These are phyloP conservation scores for Syrmaticus mikado DNA, from an alignment of 2,113 vertebrate species.

Conservation along the genomic window DNA sequence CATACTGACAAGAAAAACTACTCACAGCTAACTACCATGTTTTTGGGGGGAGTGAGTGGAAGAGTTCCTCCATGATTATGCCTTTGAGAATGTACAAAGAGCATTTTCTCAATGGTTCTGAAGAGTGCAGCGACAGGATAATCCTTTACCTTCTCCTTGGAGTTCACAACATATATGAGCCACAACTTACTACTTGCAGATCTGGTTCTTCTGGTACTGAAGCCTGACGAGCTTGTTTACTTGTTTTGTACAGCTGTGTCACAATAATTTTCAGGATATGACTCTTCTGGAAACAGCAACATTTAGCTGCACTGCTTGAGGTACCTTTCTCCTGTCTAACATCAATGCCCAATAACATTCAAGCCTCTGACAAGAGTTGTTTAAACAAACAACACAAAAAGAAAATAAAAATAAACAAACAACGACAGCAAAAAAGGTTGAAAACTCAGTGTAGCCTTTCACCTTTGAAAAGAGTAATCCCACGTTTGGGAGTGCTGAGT, in stretches of 20 bases:
- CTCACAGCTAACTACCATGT: neutral
- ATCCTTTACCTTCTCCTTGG: neutral
- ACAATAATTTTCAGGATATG: neutral
- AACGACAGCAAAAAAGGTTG: neutral
- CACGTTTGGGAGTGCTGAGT: neutral
- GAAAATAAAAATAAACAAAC: neutral
- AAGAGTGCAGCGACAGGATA: neutral
- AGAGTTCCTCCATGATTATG: neutral
- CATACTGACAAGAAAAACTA: neutral
- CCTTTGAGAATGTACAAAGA: neutral
- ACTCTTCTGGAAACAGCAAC: neutral
- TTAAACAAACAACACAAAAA: neutral
- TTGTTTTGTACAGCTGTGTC: neutral
- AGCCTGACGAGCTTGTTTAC: neutral
- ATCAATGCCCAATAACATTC: neutral
- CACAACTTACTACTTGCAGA: neutral
- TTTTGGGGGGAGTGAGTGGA: accelerated
- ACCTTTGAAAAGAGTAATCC: neutral
- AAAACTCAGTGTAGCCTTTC: neutral
- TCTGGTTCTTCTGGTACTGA: neutral
- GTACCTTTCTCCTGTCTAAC: neutral
- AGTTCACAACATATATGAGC: neutral
- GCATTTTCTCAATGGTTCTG: neutral
- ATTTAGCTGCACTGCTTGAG: neutral
- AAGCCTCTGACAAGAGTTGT: neutral